Conservation (phyloP, 2,888 invertebrate genomes). For the Tenthredo livida region DNA sequence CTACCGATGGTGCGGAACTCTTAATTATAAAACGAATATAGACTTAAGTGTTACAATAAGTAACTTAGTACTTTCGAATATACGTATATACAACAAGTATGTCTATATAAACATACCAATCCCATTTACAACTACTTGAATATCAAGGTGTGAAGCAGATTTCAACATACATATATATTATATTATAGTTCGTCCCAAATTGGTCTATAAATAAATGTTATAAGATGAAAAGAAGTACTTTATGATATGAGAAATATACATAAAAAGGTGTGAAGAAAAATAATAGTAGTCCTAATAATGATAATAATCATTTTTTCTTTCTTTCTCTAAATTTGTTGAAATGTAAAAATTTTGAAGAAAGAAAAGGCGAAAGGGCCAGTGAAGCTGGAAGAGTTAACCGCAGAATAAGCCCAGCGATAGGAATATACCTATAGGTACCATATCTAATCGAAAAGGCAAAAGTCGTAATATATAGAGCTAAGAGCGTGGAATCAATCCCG, state of each 20-base stretch:
- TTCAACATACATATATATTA: background rate
- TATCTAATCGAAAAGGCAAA: background rate
- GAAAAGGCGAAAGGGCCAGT: background rate
- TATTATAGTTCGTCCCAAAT: background rate
- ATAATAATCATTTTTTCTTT: background rate
- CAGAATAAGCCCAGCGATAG: background rate
- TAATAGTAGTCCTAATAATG: background rate
- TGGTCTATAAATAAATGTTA: background rate
- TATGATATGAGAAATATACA: background rate
- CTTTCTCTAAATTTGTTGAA: no score
- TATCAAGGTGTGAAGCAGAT: background rate
- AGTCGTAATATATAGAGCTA: background rate
- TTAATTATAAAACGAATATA: background rate
- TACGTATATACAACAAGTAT: background rate
- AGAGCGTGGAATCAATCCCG: slow-evolving; percentile 3
- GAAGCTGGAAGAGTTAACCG: background rate
- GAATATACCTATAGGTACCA: background rate
- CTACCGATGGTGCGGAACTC: background rate
- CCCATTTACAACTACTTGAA: background rate
- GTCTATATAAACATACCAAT: background rate
- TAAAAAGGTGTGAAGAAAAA: background rate
- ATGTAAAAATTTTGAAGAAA: no score
- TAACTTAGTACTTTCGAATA: slow-evolving; percentile 1
- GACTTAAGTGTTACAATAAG: background rate
- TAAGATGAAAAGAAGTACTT: background rate